Evolutionary conservation across 2,888 invertebrate species (phyloP), one percentile per base, ranked within the genome.

Genomic region (Dolichomitus sp.): DNA sequence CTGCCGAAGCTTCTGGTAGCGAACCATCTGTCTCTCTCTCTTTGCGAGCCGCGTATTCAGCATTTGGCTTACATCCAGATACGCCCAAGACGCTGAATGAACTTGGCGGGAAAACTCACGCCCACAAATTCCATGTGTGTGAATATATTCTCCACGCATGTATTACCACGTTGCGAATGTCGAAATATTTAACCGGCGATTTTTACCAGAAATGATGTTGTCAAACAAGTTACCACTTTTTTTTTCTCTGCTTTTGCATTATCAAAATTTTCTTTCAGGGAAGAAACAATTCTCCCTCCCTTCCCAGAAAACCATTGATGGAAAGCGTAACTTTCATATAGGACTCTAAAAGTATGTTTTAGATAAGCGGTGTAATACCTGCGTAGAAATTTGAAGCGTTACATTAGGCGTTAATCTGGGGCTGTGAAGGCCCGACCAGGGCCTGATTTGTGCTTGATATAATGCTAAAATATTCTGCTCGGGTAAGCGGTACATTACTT

Each of bases 51-150:
- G 88, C 87, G 87, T 89, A 90, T 90, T 89, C 89, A 88, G 85
- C 88, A 88, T 90, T 93, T 93, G 93, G 93, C 93, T 90, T 90
- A 87, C 84, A 89, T 92, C 93, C 92, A 92, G 89, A 88, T 72
- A 84, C 54, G 48, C 73, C 61, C 54, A 87, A 91, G 90, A 90
- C 87, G 88, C 89, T 92, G 91, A 92, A 92, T 93, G 93, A 92
- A 92, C 88, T 91, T 92, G 92, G 92, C 92, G 92, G 91, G 92
- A 92, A 93, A 92, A 89, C 88, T 87, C 87, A 11, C 88, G 23
- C 45, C 23, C 68, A 68, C 37, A 1, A 1, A 37, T 54, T 4
- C 14, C 30, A 59, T 80, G 66, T 63, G 50, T 54, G 33, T 40
- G 17, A 14, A 59, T 61, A 61, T 48, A 30, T 27, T 65, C 61